Evolutionary conservation across 2,888 invertebrate species (phyloP).

Genomic region (Zele albiditarsus): DNA sequence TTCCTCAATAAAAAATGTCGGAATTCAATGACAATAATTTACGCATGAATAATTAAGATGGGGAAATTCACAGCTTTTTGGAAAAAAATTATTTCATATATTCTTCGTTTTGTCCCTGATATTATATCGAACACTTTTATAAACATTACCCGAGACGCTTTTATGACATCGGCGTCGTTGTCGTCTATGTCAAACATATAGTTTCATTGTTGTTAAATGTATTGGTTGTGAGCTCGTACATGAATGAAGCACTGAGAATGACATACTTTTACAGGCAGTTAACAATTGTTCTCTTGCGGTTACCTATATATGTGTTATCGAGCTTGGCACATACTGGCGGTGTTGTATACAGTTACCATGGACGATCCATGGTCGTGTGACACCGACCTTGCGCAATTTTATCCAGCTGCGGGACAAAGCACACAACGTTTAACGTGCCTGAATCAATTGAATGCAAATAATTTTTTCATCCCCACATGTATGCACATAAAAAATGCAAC

Average conservation of each 20-base stretch:
- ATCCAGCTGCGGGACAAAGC: conserved; percentile 7
- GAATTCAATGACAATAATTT: background rate
- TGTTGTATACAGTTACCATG: conserved; percentile 46
- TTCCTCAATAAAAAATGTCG: background rate
- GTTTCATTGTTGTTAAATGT: background rate
- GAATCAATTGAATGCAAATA: background rate
- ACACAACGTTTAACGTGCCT: background rate
- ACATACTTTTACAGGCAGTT: conserved; percentile 10
- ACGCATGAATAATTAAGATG: background rate
- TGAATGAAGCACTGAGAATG: conserved; percentile 9
- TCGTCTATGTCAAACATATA: background rate
- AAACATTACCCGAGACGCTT: background rate
- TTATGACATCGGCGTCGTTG: background rate
- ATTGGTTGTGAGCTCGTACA: background rate
- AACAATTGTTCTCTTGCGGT: background rate
- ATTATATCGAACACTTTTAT: background rate
- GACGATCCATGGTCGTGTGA: conserved; percentile 35
- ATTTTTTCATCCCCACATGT: background rate
- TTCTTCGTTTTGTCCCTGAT: background rate
- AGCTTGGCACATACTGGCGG: conserved; percentile 5
- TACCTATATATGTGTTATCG: conserved; percentile 9
- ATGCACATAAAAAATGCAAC: background rate
- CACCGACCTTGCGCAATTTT: conserved; percentile 49
- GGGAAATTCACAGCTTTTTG: background rate
- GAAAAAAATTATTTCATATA: background rate